phyloP scores from a whole-genome alignment of 2,888 invertebrate genomes.

The Sacculina carcini region DNA sequence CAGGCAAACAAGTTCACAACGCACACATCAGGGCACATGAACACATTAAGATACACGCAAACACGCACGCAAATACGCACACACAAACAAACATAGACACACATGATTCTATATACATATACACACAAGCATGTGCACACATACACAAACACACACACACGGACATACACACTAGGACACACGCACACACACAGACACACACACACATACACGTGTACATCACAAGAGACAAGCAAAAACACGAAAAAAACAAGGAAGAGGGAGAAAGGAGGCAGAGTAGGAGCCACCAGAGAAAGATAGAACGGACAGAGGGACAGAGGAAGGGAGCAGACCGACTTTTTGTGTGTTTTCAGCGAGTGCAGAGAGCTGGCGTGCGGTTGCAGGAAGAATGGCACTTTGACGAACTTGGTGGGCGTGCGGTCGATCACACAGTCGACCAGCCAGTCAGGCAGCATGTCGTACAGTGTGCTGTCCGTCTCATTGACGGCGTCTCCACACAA shows the following conservation, averaged over 20 bases:
- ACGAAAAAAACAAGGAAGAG: background rate
- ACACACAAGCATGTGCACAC: background rate
- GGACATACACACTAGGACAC: too few relatives aligned
- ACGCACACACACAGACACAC: background rate
- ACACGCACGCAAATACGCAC: too few relatives aligned
- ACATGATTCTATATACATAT: background rate
- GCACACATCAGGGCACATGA: too few relatives aligned
- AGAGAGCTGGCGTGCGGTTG: slow-evolving; percentile 57
- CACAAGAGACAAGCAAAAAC: background rate
- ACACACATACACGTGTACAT: background rate
- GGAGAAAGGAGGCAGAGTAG: background rate
- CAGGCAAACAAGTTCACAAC: too few relatives aligned
- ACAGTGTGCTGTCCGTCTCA: slow-evolving; percentile 72
- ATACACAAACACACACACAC: too few relatives aligned
- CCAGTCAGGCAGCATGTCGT: slow-evolving; percentile 87
- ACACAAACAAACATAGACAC: background rate
- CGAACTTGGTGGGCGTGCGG: slow-evolving; percentile 76
- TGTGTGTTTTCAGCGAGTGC: slow-evolving; percentile 33
- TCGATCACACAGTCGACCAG: slow-evolving; percentile 81
- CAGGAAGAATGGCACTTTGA: slow-evolving; percentile 87
- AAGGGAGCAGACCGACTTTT: slow-evolving; percentile 33
- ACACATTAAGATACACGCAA: too few relatives aligned
- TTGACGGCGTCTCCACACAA: slow-evolving; percentile 76
- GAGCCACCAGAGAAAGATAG: background rate
- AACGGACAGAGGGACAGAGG: background rate